Conservation (phyloP, 2,797 vertebrate genomes). For the Threskiornis aethiopicus region DNA sequence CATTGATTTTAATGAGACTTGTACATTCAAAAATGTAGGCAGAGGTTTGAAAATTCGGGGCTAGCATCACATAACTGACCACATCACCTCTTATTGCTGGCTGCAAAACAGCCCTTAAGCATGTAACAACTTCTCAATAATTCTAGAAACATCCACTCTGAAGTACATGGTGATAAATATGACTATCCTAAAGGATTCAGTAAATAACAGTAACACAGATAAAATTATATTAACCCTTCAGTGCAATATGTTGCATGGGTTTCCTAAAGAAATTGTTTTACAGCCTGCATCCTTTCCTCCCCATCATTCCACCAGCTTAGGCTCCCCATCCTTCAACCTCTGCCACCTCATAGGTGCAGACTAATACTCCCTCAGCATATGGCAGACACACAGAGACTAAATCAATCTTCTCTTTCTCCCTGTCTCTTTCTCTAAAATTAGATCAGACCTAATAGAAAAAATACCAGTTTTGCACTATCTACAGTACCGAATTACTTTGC, state of each 20-base stretch:
- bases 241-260: background rate
- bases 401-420: background rate
- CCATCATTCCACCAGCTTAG: background rate
- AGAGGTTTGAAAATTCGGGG: background rate
- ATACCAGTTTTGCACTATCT: background rate
- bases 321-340: background rate
- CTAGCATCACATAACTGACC: background rate
- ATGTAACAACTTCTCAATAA: background rate
- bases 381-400: background rate
- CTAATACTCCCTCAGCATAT: background rate
- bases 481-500: background rate
- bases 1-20: background rate
- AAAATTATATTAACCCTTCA: background rate
- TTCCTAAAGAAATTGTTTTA: background rate
- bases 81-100: background rate
- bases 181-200: background rate
- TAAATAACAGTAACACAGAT: background rate
- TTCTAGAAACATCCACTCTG: background rate
- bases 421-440: background rate
- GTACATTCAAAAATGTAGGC: background rate
- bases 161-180: background rate
- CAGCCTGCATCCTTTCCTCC: background rate
- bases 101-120: background rate
- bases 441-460: background rate
- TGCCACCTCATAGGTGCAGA: background rate